These are phyloP conservation scores for Alectura lathami DNA, from an alignment of 2,113 vertebrate species.

Conservation along the genomic window DNA sequence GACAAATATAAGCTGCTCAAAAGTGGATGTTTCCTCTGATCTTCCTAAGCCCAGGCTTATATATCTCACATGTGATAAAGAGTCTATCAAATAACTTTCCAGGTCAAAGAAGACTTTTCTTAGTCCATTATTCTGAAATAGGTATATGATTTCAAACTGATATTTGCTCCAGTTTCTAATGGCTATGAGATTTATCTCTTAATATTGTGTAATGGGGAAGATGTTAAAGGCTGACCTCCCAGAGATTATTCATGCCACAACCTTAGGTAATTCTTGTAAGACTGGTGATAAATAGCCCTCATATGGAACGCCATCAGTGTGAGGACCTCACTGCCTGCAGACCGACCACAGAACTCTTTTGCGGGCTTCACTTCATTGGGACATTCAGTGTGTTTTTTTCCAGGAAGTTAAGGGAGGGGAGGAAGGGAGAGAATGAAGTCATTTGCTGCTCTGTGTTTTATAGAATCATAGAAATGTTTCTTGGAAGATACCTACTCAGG, in stretches of 20 bases:
- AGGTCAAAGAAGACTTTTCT: neutral
- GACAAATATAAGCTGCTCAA: neutral
- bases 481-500: neutral
- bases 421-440: neutral
- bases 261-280: neutral
- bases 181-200: neutral
- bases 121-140: neutral
- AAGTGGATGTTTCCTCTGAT: neutral
- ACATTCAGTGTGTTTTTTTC: neutral
- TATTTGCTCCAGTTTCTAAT: neutral
- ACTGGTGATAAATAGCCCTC: neutral
- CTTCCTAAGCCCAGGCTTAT: neutral
- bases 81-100: neutral
- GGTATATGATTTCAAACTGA: neutral
- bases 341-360: neutral
- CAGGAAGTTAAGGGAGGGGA: neutral
- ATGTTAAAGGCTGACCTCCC: neutral
- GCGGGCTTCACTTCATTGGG: neutral
- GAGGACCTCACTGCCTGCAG: neutral
- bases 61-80: neutral
- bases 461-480: neutral
- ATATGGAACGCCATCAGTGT: neutral
- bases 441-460: neutral
- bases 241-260: neutral
- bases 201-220: neutral